Evolutionary conservation across 2,888 invertebrate species (phyloP).

Genomic region (Zele albiditarsus): DNA sequence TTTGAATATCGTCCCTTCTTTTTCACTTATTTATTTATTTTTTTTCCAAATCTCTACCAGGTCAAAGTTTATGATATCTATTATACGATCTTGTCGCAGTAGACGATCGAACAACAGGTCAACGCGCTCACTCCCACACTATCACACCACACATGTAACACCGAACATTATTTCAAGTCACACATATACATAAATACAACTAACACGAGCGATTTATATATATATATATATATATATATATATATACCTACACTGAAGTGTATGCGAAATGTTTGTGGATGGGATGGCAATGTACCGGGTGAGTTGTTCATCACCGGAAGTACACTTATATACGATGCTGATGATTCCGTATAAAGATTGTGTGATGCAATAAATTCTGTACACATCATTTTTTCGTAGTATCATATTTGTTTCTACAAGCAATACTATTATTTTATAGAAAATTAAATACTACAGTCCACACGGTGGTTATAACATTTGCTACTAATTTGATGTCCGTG

Average conservation of each 20-base stretch:
- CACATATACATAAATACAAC: constrained; percentile 37
- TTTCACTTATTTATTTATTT: not conserved
- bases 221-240: not conserved
- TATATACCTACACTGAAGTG: not conserved
- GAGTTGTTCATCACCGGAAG: constrained; percentile 37
- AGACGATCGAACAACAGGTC: constrained; percentile 59
- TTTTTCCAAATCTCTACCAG: not conserved
- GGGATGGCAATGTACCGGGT: constrained; percentile 4
- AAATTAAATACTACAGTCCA: too few relatives aligned
- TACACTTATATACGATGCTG: constrained; percentile 11
- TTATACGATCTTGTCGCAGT: constrained; percentile 10
- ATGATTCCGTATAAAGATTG: constrained; percentile 23
- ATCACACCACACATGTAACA: constrained; percentile 42
- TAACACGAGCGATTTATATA: not conserved
- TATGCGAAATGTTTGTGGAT: not conserved
- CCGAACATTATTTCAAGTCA: constrained; percentile 55
- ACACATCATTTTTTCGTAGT: not conserved
- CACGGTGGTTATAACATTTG: too few relatives aligned
- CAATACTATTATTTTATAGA: too few relatives aligned
- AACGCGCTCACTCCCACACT: constrained; percentile 55
- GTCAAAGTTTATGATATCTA: constrained; percentile 11
- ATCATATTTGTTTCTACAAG: not conserved
- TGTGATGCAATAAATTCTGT: constrained; percentile 20
- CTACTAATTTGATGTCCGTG: too few relatives aligned
- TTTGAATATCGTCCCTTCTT: not conserved